Percentiles rank a stretch among this genome's conserved stretches.
Conservation (phyloP, 2,888 invertebrate species). For the Himalopsyche japonica region DNA sequence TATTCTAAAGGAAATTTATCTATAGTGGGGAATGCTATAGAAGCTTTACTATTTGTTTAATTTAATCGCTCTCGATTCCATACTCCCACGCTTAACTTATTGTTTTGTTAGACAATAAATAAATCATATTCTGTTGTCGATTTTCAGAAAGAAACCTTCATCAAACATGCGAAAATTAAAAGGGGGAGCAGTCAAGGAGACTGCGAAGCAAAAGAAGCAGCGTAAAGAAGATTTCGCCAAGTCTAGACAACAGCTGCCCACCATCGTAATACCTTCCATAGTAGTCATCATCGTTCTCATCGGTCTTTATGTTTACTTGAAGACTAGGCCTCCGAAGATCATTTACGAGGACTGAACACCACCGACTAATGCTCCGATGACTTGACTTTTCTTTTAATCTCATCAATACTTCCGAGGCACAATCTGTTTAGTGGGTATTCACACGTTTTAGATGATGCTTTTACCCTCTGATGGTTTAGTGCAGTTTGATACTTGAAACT, state of each 20-base stretch:
- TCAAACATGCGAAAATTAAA: constrained; percentile 74
- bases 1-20: too few relatives aligned
- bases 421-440: background rate
- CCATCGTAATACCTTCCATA: constrained; percentile 74
- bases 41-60: too few relatives aligned
- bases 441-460: background rate
- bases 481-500: background rate
- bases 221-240: constrained; percentile 82
- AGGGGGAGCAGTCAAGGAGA: constrained; percentile 80
- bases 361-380: background rate
- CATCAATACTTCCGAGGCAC: background rate
- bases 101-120: too few relatives aligned
- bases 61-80: too few relatives aligned
- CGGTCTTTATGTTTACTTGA: constrained; percentile 76
- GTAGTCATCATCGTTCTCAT: constrained; percentile 72
- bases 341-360: constrained; percentile 21
- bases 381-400: background rate
- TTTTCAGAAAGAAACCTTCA: background rate
- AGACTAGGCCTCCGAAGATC: constrained; percentile 72
- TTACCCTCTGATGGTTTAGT: background rate
- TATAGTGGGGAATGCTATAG: too few relatives aligned
- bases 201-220: constrained; percentile 80
- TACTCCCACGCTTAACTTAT: too few relatives aligned
- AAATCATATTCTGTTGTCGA: too few relatives aligned
- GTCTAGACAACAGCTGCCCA: constrained; percentile 77